These are phyloP conservation scores for Odocoileus hemionus DNA, from an alignment of 2,113 vertebrate species.

Conservation along the genomic window DNA sequence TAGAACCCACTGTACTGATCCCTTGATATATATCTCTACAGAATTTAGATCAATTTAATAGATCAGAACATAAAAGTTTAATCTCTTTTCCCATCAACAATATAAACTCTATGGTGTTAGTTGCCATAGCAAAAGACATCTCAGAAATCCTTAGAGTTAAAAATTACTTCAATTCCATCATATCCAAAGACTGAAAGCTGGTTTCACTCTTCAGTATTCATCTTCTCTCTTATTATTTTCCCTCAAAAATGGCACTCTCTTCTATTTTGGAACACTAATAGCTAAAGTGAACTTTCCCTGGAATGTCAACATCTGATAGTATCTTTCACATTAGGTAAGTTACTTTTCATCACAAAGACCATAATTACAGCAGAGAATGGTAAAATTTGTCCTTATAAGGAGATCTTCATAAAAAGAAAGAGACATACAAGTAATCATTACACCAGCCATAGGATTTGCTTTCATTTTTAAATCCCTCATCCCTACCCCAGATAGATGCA, in stretches of 20 bases:
- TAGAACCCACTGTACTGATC: background rate
- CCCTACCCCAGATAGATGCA: background rate
- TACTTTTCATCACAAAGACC: conserved; percentile 35
- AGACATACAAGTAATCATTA: background rate
- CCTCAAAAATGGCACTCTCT: background rate
- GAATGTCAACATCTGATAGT: background rate
- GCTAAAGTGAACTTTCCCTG: background rate
- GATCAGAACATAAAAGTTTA: background rate
- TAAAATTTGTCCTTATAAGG: background rate
- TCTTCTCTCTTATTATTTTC: background rate
- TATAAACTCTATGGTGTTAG: conserved; percentile 1
- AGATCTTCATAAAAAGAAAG: background rate
- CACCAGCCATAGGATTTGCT: background rate
- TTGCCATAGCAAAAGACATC: background rate
- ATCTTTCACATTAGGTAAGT: background rate
- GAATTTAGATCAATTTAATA: conserved; percentile 36
- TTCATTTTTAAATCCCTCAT: background rate
- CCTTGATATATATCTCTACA: background rate
- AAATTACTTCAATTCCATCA: background rate
- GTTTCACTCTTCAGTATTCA: background rate
- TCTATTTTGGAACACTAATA: background rate
- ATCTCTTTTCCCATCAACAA: conserved; percentile 19
- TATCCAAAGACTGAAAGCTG: background rate
- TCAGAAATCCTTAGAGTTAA: conserved; percentile 17
- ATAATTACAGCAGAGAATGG: conserved; percentile 6